Evolutionary conservation across 2,797 vertebrate genomes (phyloP), one percentile per base, ranked within the genome.

Genomic region (Erpetoichthys calabaricus): DNA sequence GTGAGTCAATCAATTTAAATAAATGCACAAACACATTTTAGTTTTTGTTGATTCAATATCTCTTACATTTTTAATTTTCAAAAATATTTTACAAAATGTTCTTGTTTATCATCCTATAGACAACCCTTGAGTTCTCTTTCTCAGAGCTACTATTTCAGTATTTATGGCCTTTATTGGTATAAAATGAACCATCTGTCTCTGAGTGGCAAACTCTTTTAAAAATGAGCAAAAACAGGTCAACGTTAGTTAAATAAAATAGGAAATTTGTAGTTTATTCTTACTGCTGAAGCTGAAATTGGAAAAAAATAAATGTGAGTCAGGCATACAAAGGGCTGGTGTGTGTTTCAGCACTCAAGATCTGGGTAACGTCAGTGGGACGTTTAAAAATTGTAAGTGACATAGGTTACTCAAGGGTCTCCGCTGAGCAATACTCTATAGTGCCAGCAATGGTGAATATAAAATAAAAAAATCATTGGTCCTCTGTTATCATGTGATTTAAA

Each of bases 241-340:
- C 65, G 45, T 69, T 77, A 73, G 79, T 72, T 72, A 82, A 86
- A 84, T 77, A 79, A 81, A 84, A 85, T 76, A 81, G 90, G 87
- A 91, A 91, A 89, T 88, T 73, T 81, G 74, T 72, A 70, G 66
- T 85, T 88, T 82, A 79, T 80, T 83, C 76, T 77, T 72, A 65
- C 72, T 62, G 68, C 75, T 61, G 67, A 70, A 78, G 74, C 76
- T 70, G 71, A 74, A 71, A 76, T 73, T 59, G 67, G 62, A 71
- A 76, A 72, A 61, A 62, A 59, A 57, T 66, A 72, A 73, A 68
- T 67, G 5, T 67, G 73, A 79, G 74, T 81, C 76, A 70, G 66
- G 83, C 78, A 86, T 87, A 96, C 91, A 93, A 91, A 93, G 79
- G 86, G 65, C 73, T 72, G 88, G 79, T 87, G 83, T 95, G 89